Conservation (phyloP, 2,113 vertebrate genomes). For the Prionailurus viverrinus region DNA sequence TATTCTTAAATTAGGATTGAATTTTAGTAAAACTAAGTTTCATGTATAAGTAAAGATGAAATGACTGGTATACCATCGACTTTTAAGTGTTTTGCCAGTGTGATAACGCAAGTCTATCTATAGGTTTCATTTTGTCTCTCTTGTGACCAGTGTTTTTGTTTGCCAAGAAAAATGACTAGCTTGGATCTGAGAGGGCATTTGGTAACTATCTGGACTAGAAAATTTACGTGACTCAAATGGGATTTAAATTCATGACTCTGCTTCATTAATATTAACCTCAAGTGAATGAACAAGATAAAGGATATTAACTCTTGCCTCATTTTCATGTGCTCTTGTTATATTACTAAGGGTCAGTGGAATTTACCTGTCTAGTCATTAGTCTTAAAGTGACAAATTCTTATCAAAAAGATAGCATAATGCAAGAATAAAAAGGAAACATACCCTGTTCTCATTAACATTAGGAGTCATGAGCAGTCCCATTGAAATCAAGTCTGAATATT, state of each 20-base stretch:
- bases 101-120: background rate
- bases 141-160: background rate
- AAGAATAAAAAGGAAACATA: background rate
- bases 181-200: background rate
- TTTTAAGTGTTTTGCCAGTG: background rate
- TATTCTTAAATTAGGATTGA: background rate
- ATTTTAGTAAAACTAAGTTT: background rate
- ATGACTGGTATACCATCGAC: background rate
- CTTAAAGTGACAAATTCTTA: constrained; percentile 1
- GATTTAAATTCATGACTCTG: constrained; percentile 55
- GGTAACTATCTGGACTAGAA: background rate
- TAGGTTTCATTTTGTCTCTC: background rate
- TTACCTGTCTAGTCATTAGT: background rate
- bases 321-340: background rate
- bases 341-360: background rate
- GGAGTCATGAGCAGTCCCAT: background rate
- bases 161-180: background rate
- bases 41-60: background rate
- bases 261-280: constrained; percentile 27
- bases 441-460: background rate
- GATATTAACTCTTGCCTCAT: background rate
- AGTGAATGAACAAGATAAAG: constrained; percentile 44
- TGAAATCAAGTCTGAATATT: background rate
- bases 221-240: background rate
- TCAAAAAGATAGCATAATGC: constrained; percentile 33